Conservation (phyloP, 2,797 vertebrate species). For the Enteromius radiatus region DNA sequence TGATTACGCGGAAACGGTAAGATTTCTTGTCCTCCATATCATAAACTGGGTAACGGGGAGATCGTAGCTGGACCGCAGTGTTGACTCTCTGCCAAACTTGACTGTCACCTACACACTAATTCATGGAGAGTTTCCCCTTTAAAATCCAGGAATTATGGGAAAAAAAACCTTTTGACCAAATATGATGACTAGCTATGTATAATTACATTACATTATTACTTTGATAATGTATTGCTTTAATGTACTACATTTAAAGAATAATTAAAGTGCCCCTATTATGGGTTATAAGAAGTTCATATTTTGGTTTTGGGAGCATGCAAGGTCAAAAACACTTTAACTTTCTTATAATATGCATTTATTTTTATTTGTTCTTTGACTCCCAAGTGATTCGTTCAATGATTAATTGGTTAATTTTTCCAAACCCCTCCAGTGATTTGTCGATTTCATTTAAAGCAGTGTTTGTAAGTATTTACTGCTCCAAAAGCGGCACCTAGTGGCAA, state of each 20-base stretch:
- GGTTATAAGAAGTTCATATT: no score
- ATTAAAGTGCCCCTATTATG: neutral
- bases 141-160: constrained; percentile 6
- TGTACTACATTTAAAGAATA: neutral
- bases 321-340: no score
- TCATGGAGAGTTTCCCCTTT: constrained; percentile 46
- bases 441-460: no score
- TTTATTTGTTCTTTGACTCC: no score
- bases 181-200: neutral
- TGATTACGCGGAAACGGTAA: constrained; percentile 89
- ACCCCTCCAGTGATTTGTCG: no score
- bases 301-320: no score
- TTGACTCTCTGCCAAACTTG: constrained; percentile 92
- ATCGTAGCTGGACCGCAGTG: constrained; percentile 84
- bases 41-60: constrained; percentile 91
- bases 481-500: no score
- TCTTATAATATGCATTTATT: no score
- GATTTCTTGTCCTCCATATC: constrained; percentile 90
- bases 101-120: constrained; percentile 81
- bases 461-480: no score
- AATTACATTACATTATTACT: neutral
- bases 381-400: no score
- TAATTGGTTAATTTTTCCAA: no score
- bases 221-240: neutral
- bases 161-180: neutral